Base-by-base conservation (phyloP, 2,888 invertebrate species). In the Acanthosoma haemorrhoidale region DNA sequence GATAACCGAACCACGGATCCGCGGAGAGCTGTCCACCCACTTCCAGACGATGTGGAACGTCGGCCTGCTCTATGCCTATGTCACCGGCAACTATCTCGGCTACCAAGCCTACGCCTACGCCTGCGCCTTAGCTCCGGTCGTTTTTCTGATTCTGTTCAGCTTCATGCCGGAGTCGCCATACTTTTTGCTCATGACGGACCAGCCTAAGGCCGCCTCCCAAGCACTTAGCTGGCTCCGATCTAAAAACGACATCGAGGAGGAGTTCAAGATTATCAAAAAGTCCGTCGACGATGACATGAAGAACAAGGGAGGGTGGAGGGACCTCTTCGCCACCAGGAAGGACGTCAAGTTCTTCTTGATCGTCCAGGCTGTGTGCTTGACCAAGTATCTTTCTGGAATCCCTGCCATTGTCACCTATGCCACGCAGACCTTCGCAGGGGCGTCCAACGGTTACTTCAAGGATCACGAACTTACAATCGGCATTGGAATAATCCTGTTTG, bases 131-230 rank as follows among this genome's bases (percentile, higher is more conserved):
- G 78, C 85, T 36, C 84, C 86, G 0, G 74, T 84, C 3, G 72
- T 81, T 15, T 84, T 83, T 71, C 80, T 83, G 32, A 31, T 81
- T 0, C 77, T 81, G 0, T 85, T 85, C 75, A 72, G 80, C 8
- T 85, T 84, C 83, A 82, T 86, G 79, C 86, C 86, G 0, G 86
- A 87, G 75, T 85, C 86, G 0, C 86, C 86, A 0, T 86, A 86
- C 74, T 86, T 83, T 74, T 79, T 86, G 39, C 76, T 87, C 21
- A 84, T 84, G 77, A 81, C 81, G 68, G 82, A 81, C 1, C 79
- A 81, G 31, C 75, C 81, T 2, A 81, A 80, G 2, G 81, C 81
- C 0, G 85, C 86, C 0, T 81, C 79, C 72, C 34, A 70, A 18
- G 43, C 73, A 3, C 63, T 75, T 6, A 34, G 43, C 3, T 75